phyloP scores from a whole-genome alignment of 2,888 invertebrate genomes.

The Lottia scabra region DNA sequence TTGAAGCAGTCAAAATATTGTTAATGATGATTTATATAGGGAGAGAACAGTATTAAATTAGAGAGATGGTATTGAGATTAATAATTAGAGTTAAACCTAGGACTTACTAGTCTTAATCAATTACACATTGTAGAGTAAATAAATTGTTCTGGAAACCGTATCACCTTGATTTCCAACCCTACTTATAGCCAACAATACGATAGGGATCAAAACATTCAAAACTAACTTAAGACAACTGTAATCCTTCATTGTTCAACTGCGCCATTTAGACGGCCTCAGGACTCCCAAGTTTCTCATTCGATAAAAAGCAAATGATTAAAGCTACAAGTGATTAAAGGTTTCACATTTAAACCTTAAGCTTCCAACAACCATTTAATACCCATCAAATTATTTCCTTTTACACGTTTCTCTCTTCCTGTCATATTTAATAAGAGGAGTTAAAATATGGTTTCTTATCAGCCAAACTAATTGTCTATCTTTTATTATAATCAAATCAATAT shows the following conservation, averaged over 20 bases:
- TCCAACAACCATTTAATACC: background rate
- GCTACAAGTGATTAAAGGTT: constrained; percentile 3
- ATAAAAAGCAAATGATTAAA: constrained; percentile 3
- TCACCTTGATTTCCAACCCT: background rate
- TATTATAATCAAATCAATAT: no score
- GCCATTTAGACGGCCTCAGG: background rate
- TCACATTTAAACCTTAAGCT: background rate
- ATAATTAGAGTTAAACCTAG: no score
- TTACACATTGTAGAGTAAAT: background rate
- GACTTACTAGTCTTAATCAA: background rate
- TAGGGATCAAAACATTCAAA: background rate
- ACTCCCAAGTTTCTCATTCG: background rate
- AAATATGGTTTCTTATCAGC: constrained; percentile 3
- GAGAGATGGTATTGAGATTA: no score
- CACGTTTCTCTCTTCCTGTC: background rate
- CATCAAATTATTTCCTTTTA: background rate
- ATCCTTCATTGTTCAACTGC: background rate
- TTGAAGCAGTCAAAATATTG: no score
- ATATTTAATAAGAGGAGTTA: background rate
- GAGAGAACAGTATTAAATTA: no score
- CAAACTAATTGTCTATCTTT: background rate
- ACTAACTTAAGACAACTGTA: background rate
- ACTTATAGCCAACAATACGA: background rate
- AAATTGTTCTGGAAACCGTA: background rate
- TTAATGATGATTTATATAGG: no score